phyloP scores from a whole-genome alignment of 2,888 invertebrate species.

The Branchipolynoe longqiensis region DNA sequence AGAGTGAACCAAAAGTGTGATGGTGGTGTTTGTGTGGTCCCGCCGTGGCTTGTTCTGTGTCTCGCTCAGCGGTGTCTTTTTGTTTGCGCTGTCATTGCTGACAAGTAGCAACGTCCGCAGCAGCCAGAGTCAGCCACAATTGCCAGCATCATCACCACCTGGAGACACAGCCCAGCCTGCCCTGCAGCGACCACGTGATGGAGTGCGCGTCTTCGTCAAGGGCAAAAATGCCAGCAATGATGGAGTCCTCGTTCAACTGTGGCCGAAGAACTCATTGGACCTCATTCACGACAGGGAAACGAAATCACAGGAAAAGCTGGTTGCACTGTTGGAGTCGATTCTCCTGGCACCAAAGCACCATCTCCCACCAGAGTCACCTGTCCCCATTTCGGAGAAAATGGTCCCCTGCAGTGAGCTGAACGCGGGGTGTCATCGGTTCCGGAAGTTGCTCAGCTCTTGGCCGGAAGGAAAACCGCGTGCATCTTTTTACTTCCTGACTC shows the following conservation, averaged over 20 bases:
- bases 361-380: not conserved
- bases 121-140: too few species aligned
- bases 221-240: too few species aligned
- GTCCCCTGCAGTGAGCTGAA: not conserved
- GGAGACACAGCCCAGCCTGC: too few species aligned
- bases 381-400: not conserved
- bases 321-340: not conserved
- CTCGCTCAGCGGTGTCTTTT: too few species aligned
- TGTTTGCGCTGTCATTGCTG: too few species aligned
- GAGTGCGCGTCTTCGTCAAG: too few species aligned
- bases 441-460: conserved; percentile 59
- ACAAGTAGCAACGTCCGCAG: too few species aligned
- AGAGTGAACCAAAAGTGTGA: too few species aligned
- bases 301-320: not conserved
- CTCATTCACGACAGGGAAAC: not conserved
- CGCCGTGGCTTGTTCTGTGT: too few species aligned
- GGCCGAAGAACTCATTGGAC: conserved; percentile 8
- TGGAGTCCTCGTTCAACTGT: conserved; percentile 21
- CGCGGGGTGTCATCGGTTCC: conserved; percentile 56
- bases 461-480: conserved; percentile 65
- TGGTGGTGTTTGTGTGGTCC: too few species aligned
- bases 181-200: too few species aligned
- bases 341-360: not conserved
- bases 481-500: conserved; percentile 64
- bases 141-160: too few species aligned